phyloP scores from a whole-genome alignment of 2,888 invertebrate species.

The Cryptocephalus primarius region DNA sequence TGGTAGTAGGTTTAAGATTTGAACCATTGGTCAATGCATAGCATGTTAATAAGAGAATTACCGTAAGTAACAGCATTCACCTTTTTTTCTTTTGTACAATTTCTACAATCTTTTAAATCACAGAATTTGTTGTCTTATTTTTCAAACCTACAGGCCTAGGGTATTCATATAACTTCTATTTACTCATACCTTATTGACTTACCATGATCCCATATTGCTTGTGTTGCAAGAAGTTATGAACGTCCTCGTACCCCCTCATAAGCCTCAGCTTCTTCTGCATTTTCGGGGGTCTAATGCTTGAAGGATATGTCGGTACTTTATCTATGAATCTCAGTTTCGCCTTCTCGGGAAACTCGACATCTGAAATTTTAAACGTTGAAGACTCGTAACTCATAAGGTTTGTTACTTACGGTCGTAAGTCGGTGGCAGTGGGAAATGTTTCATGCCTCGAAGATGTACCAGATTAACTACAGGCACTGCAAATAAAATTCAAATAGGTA shows the following conservation, averaged over 20 bases:
- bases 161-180: too few species aligned
- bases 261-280: conserved; percentile 74
- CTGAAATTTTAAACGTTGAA: conserved; percentile 35
- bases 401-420: conserved; percentile 51
- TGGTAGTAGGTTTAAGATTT: too few species aligned
- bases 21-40: too few species aligned
- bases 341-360: conserved; percentile 62
- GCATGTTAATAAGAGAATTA: too few species aligned
- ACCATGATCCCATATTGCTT: conserved; percentile 91
- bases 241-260: conserved; percentile 82
- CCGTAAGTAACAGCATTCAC: too few species aligned
- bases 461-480: background rate
- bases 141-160: too few species aligned
- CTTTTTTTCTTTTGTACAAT: too few species aligned
- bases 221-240: conserved; percentile 77
- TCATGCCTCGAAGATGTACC: conserved; percentile 45
- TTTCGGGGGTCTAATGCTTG: conserved; percentile 62
- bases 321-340: conserved; percentile 59
- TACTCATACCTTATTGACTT: conserved; percentile 25
- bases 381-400: background rate
- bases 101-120: too few species aligned
- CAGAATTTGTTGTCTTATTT: too few species aligned
- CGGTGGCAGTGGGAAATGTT: conserved; percentile 57
- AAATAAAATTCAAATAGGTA: background rate
- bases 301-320: conserved; percentile 59